Evolutionary conservation across 2,888 invertebrate genomes (phyloP).

Genomic region (Ormyrus rosae): DNA sequence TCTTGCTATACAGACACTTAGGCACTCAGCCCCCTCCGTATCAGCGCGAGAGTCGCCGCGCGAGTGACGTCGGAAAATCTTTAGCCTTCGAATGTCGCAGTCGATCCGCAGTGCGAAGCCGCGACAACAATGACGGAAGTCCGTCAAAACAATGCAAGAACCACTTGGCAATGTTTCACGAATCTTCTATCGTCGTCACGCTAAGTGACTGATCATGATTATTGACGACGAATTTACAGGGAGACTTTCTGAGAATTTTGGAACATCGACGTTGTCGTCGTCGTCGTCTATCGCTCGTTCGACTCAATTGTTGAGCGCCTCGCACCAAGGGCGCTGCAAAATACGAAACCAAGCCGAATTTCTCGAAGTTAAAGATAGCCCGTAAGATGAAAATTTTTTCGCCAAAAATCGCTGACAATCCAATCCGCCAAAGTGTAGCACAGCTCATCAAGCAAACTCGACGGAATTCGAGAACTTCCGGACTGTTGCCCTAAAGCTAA

Average conservation of each 20-base stretch:
- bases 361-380: slow-evolving; percentile 29
- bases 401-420: not conserved
- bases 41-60: not conserved
- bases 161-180: slow-evolving; percentile 11
- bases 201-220: not conserved
- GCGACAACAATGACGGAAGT: slow-evolving; percentile 39
- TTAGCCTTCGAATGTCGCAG: slow-evolving; percentile 5
- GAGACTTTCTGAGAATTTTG: not conserved
- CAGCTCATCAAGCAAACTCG: not conserved
- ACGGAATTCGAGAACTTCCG: not conserved
- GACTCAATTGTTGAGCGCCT: slow-evolving; percentile 10
- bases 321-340: not conserved
- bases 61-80: not conserved
- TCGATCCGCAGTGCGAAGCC: not conserved
- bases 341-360: not conserved
- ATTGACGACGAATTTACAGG: not conserved
- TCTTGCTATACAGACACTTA: not conserved
- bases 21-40: not conserved
- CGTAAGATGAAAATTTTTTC: slow-evolving; percentile 34
- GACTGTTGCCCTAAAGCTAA: slow-evolving; percentile 10
- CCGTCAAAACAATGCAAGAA: slow-evolving; percentile 37
- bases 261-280: not conserved
- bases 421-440: not conserved
- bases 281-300: not conserved
- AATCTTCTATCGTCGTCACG: not conserved